Evolutionary conservation across 2,797 vertebrate genomes (phyloP).

Genomic region (Molossus alvarezi): DNA sequence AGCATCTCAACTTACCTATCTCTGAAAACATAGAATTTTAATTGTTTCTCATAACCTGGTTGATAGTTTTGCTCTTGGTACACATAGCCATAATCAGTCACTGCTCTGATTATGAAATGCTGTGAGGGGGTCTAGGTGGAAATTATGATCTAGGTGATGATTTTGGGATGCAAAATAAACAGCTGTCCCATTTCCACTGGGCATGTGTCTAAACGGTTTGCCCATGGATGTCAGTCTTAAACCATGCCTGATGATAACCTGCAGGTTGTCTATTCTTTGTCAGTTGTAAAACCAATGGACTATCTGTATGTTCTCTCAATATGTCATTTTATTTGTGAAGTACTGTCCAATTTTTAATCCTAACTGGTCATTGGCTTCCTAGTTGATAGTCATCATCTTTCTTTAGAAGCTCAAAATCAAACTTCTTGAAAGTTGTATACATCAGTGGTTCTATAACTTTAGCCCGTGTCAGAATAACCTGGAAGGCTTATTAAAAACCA

Average conservation of each 20-base stretch:
- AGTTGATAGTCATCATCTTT: background rate
- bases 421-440: constrained; percentile 9
- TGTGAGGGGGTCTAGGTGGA: constrained; percentile 4
- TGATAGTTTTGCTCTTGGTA: background rate
- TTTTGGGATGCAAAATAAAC: constrained; percentile 66
- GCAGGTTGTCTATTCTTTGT: background rate
- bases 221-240: background rate
- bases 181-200: background rate
- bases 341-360: background rate
- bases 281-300: background rate
- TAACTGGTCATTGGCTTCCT: background rate
- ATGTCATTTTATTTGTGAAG: constrained; percentile 26
- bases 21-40: constrained; percentile 36
- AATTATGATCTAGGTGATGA: background rate
- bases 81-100: background rate
- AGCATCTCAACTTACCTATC: background rate
- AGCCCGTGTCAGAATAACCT: background rate
- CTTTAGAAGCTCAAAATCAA: constrained; percentile 15
- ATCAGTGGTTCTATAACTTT: constrained; percentile 17
- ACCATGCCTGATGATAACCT: background rate
- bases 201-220: background rate
- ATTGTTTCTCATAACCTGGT: background rate
- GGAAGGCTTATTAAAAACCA: background rate
- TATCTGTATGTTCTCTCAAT: background rate
- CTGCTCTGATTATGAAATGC: constrained; percentile 23